Evolutionary conservation across 2,113 vertebrate genomes (phyloP).

Genomic region (Macaca mulatta): DNA sequence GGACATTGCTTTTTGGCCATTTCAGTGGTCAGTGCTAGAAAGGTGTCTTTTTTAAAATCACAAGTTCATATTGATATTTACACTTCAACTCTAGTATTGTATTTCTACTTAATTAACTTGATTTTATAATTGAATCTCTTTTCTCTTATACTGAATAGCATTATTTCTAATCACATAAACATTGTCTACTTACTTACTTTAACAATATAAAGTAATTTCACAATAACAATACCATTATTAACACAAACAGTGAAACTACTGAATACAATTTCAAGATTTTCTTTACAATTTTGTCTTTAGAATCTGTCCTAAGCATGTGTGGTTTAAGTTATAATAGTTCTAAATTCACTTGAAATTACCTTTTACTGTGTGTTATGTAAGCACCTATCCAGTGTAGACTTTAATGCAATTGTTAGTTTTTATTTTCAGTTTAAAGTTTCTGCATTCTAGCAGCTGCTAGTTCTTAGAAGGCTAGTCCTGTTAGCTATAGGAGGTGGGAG

Average conservation of each 20-base stretch:
- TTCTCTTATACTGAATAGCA: background rate
- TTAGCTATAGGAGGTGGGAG: background rate
- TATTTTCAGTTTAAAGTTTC: background rate
- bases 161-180: background rate
- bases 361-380: background rate
- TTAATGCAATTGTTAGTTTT: background rate
- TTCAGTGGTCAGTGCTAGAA: too few relatives aligned
- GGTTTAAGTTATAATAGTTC: background rate
- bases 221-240: background rate
- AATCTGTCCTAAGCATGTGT: background rate
- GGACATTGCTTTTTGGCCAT: background rate
- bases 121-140: background rate
- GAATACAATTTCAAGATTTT: background rate
- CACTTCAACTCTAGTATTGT: background rate
- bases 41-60: background rate
- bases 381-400: too few relatives aligned
- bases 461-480: background rate
- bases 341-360: background rate
- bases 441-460: background rate
- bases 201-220: background rate
- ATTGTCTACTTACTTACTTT: background rate
- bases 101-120: background rate
- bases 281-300: background rate
- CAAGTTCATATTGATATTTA: background rate
- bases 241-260: background rate